Percentiles rank a stretch among this genome's conserved stretches.
These are phyloP conservation scores for Ceuthmochares aereus DNA, from an alignment of 2,113 vertebrate genomes.

Conservation along the genomic window DNA sequence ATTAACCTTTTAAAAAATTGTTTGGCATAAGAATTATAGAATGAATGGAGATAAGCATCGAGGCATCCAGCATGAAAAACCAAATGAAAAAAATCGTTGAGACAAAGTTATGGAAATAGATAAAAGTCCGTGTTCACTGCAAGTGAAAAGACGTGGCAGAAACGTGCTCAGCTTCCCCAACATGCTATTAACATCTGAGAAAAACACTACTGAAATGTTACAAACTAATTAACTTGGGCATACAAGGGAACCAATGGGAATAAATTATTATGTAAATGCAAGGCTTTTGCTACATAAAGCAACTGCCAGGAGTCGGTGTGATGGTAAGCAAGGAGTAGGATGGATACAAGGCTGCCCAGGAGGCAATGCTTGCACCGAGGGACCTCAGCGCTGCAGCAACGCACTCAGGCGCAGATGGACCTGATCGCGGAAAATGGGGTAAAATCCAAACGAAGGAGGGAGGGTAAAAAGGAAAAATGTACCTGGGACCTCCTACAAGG, in stretches of 20 bases:
- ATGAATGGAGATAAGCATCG: not conserved
- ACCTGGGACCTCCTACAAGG: not conserved
- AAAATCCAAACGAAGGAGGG: slow-evolving; percentile 21
- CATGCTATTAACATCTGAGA: slow-evolving; percentile 17
- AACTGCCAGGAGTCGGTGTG: not conserved
- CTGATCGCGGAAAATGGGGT: slow-evolving; percentile 28
- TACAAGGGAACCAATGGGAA: slow-evolving; percentile 21
- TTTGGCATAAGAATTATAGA: not conserved
- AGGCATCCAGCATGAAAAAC: not conserved
- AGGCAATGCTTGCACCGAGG: not conserved
- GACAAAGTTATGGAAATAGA: slow-evolving; percentile 20
- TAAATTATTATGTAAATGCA: slow-evolving; percentile 29
- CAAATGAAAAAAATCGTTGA: not conserved
- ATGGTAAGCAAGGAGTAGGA: not conserved
- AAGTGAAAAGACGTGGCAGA: not conserved
- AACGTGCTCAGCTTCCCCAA: slow-evolving; percentile 40
- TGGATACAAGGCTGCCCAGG: not conserved
- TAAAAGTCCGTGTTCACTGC: not conserved
- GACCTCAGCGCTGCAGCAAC: not conserved
- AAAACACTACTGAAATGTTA: slow-evolving; percentile 14
- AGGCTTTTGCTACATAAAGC: not conserved
- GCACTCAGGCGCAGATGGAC: not conserved
- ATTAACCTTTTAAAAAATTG: not conserved
- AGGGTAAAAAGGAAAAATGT: not conserved
- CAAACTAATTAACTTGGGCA: slow-evolving; percentile 44